phyloP scores from a whole-genome alignment of 2,797 vertebrate species.

The Crax fasciolata region DNA sequence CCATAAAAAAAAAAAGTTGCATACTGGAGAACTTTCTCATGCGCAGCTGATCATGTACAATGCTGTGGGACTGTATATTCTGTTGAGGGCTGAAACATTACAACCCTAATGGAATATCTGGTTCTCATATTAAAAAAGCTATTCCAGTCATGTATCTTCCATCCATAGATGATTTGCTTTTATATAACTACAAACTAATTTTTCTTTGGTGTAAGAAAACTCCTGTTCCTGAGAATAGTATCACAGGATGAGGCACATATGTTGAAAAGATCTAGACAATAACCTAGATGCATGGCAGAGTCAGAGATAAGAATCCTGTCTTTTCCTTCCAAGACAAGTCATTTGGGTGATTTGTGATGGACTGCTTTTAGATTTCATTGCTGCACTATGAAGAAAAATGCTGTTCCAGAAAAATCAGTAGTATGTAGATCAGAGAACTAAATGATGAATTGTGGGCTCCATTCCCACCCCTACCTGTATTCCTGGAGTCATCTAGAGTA shows the following conservation, averaged over 20 bases:
- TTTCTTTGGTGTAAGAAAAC: constrained; percentile 4
- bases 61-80: neutral
- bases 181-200: neutral
- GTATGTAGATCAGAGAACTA: neutral
- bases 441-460: neutral
- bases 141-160: neutral
- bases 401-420: neutral
- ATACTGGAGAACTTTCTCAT: constrained; percentile 30
- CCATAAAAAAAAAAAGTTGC: constrained; percentile 7
- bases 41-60: neutral
- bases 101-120: neutral
- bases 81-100: neutral
- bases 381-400: neutral
- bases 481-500: neutral
- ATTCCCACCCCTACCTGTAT: neutral
- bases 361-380: neutral
- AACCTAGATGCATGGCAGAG: neutral
- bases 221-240: neutral
- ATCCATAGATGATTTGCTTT: neutral
- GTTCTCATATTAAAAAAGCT: neutral
- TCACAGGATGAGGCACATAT: neutral
- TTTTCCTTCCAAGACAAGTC: neutral
- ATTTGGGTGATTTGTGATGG: neutral
- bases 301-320: neutral
- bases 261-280: neutral